Evolutionary conservation across 2,888 invertebrate species (phyloP), one percentile per base, ranked within the genome.

Genomic region (Trimorus sp.): DNA sequence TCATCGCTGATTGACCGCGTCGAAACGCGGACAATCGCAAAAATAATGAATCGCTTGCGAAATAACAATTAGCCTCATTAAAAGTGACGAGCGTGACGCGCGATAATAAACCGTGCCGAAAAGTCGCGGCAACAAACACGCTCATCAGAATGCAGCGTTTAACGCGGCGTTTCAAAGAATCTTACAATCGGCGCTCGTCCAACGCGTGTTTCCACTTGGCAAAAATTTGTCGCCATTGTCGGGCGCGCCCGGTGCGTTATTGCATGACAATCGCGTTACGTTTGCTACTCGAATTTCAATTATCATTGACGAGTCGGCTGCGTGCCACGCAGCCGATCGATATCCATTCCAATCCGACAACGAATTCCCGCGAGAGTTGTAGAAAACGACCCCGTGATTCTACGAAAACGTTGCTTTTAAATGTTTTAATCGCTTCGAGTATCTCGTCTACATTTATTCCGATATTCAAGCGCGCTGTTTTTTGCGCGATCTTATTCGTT

Each of bases 261-360:
- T 87, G 85, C 85, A 86, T 85, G 86, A 87, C 88, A 85, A 88
- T 89, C 75, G 79, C 80, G 85, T 86, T 85, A 86, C 84, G 84
- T 77, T 86, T 76, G 86, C 82, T 78, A 78, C 80, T 85, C 85
- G 85, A 87, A 87, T 87, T 88, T 88, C 87, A 88, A 89, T 89
- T 87, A 89, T 87, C 85, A 86, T 82, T 71, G 83, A 85, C 84
- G 86, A 65, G 84, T 68, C 79, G 75, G 48, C 63, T 71, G 76
- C 80, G 73, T 80, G 75, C 83, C 69, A 68, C 68, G 80, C 86
- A 83, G 87, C 87, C 84, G 88, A 88, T 88, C 89, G 88, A 89
- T 88, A 88, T 87, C 84, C 86, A 84, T 86, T 87, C 85, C 84
- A 87, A 87, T 87, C 87, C 84, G 89, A 88, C 89, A 86, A 86